phyloP scores from a whole-genome alignment of 2,888 invertebrate species.

The Halictus ligatus region DNA sequence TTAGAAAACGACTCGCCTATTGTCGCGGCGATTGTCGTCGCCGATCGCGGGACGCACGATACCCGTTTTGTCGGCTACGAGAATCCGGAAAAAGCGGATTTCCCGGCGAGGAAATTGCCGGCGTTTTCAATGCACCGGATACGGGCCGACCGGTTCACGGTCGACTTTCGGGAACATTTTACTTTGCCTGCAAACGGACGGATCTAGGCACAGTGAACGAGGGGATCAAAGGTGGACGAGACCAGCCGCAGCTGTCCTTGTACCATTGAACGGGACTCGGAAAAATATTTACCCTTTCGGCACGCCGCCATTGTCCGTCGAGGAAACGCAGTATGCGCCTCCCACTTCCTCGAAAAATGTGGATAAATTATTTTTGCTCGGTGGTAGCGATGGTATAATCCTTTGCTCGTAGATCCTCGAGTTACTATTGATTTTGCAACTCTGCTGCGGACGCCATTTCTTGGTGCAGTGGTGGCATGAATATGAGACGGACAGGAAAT shows the following conservation, averaged over 20 bases:
- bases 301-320: neutral
- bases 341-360: neutral
- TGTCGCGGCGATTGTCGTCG: constrained; percentile 41
- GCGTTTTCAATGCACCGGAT: constrained; percentile 72
- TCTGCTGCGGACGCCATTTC: neutral
- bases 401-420: neutral
- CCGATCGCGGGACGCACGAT: constrained; percentile 18
- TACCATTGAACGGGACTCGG: constrained; percentile 46
- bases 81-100: constrained; percentile 70
- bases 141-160: constrained; percentile 69
- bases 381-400: neutral
- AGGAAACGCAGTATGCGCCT: neutral
- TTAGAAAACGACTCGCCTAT: constrained; percentile 32
- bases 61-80: constrained; percentile 36
- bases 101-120: constrained; percentile 54
- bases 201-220: constrained; percentile 5
- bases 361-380: neutral
- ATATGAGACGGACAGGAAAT: neutral
- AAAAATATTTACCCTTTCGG: constrained; percentile 68
- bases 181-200: constrained; percentile 38
- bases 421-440: neutral
- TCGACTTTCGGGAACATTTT: constrained; percentile 70
- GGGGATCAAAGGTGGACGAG: constrained; percentile 36
- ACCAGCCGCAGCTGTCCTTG: constrained; percentile 52
- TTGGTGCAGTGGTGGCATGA: neutral